A percentile compares a stretch with the other conserved stretches of the same genome.
phyloP scores from a whole-genome alignment of 2,888 invertebrate genomes.

The Sisyra terminalis region DNA sequence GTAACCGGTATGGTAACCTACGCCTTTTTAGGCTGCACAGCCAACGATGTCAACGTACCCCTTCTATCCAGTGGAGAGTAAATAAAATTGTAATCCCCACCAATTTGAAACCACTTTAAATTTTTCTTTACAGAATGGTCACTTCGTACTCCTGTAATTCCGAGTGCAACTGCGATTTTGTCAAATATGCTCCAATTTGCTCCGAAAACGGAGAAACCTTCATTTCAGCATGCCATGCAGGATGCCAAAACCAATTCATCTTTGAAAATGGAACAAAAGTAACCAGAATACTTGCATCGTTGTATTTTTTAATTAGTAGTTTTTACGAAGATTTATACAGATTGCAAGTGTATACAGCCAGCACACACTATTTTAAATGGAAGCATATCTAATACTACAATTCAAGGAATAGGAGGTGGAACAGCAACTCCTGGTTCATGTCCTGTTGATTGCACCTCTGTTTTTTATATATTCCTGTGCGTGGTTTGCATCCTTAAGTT shows the following conservation, averaged over 20 bases:
- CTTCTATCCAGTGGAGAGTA: slow-evolving; percentile 25
- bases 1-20: slow-evolving; percentile 45
- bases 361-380: slow-evolving; percentile 5
- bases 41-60: slow-evolving; percentile 34
- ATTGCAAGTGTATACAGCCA: slow-evolving; percentile 30
- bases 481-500: slow-evolving; percentile 40
- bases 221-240: slow-evolving; percentile 68
- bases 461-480: slow-evolving; percentile 34
- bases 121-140: slow-evolving; percentile 22
- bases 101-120: neutral
- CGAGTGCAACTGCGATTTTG: slow-evolving; percentile 49
- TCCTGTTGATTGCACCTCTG: slow-evolving; percentile 35
- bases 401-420: slow-evolving; percentile 18
- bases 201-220: slow-evolving; percentile 46
- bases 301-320: neutral
- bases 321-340: slow-evolving; percentile 24
- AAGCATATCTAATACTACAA: neutral
- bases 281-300: slow-evolving; percentile 2
- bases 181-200: slow-evolving; percentile 58
- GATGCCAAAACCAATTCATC: slow-evolving; percentile 35
- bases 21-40: slow-evolving; percentile 47
- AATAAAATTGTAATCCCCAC: slow-evolving; percentile 13
- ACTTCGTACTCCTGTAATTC: slow-evolving; percentile 38
- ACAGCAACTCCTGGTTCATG: slow-evolving; percentile 33
- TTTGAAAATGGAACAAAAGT: slow-evolving; percentile 29